Conservation (phyloP, 2,888 invertebrate genomes). For the Nymphalis c-album region DNA sequence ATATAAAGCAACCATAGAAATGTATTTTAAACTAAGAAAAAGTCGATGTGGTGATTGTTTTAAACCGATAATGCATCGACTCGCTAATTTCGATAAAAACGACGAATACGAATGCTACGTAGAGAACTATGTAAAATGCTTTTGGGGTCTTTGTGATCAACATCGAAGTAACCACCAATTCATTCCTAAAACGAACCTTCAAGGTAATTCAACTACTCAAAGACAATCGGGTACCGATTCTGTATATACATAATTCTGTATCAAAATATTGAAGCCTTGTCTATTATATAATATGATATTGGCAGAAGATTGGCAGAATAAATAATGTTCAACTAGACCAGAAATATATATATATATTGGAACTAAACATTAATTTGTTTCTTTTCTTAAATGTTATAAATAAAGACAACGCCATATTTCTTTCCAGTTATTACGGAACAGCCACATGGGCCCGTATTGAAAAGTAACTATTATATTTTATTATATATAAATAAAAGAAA, state of each 20-base stretch:
- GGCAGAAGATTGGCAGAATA: too few species aligned
- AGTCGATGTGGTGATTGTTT: conserved; percentile 54
- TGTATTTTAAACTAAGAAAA: conserved; percentile 42
- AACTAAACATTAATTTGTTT: too few species aligned
- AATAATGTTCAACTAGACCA: background rate
- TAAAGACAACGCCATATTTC: conserved; percentile 14
- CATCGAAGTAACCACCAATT: conserved; percentile 55
- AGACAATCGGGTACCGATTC: too few species aligned
- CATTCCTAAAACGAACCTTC: conserved; percentile 34
- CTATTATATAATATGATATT: background rate
- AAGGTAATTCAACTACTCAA: conserved; percentile 37
- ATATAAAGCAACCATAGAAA: background rate
- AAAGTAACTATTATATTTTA: background rate
- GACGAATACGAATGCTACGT: conserved; percentile 65
- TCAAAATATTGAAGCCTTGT: too few species aligned
- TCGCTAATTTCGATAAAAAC: conserved; percentile 54
- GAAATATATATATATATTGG: too few species aligned
- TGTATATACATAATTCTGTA: too few species aligned
- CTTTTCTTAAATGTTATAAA: too few species aligned
- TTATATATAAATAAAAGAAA: conserved; percentile 7
- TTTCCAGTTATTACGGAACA: conserved; percentile 66
- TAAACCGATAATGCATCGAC: conserved; percentile 50
- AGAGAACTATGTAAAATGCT: conserved; percentile 68
- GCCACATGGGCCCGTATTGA: conserved; percentile 34
- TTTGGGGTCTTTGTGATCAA: conserved; percentile 68